Conservation (phyloP, 2,113 vertebrate genomes). For the Engystomops pustulosus region DNA sequence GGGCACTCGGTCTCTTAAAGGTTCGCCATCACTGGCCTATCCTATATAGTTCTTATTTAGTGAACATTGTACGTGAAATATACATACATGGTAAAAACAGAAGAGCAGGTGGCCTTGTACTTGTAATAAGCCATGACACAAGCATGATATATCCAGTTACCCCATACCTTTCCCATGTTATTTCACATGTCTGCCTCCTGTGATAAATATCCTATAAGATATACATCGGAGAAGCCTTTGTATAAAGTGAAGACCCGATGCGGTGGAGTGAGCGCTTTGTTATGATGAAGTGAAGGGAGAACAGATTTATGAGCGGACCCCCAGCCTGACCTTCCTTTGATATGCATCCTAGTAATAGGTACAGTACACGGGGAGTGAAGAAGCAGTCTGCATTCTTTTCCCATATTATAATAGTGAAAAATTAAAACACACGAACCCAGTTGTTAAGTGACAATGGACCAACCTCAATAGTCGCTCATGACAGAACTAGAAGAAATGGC, state of each 20-base stretch:
- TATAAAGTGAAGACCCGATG: slow-evolving; percentile 40
- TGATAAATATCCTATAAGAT: not conserved
- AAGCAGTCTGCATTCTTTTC: not conserved
- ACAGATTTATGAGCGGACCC: slow-evolving; percentile 41
- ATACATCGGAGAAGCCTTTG: slow-evolving; percentile 19
- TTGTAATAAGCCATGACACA: not conserved
- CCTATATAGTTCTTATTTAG: no score
- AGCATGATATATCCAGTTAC: not conserved
- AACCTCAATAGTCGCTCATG: no score
- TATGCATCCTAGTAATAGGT: slow-evolving; percentile 51
- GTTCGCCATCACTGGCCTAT: no score
- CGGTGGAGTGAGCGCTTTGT: slow-evolving; percentile 62
- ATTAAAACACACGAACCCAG: no score
- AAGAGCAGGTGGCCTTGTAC: not conserved
- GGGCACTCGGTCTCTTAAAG: no score
- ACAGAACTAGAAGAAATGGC: no score
- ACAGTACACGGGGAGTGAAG: not conserved
- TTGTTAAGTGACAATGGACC: no score
- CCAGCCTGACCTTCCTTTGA: slow-evolving; percentile 58
- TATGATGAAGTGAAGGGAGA: slow-evolving; percentile 62
- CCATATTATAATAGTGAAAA: no score
- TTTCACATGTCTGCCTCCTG: not conserved
- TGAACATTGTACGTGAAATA: not conserved
- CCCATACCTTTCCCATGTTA: not conserved
- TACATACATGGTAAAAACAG: not conserved